These are phyloP conservation scores for Cotesia congregata DNA, from an alignment of 2,888 invertebrate genomes.

Conservation along the genomic window DNA sequence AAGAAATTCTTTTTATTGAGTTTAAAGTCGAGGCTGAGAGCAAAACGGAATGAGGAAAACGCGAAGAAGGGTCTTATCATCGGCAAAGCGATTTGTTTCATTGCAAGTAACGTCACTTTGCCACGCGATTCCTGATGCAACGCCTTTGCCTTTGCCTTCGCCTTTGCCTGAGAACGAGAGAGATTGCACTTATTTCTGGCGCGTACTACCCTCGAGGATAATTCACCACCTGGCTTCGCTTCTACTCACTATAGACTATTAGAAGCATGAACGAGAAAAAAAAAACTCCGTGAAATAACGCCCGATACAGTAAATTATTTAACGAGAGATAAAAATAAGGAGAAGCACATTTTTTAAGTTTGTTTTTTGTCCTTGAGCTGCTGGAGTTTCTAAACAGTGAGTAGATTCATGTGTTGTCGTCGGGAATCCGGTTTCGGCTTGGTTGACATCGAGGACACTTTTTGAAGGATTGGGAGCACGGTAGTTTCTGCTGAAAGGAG, in stretches of 20 bases:
- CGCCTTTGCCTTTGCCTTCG: slow-evolving; percentile 38
- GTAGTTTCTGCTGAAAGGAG: slow-evolving; percentile 58
- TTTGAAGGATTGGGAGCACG: slow-evolving; percentile 29
- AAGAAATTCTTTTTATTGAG: slow-evolving; percentile 10
- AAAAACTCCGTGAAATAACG: not conserved
- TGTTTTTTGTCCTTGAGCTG: not conserved
- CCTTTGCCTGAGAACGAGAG: slow-evolving; percentile 4
- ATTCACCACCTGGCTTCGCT: slow-evolving; percentile 29
- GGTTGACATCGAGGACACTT: not conserved
- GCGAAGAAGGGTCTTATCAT: slow-evolving; percentile 53
- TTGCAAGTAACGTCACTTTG: slow-evolving; percentile 55
- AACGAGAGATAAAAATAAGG: not conserved
- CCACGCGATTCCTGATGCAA: slow-evolving; percentile 55
- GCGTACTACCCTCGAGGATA: slow-evolving; percentile 27
- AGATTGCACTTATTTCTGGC: slow-evolving; percentile 12
- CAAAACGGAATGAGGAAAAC: slow-evolving; percentile 15
- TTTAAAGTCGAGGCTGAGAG: not conserved
- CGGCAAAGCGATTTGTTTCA: slow-evolving; percentile 57
- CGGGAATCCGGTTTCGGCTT: not conserved
- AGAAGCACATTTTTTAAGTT: not conserved
- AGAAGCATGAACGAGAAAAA: not conserved
- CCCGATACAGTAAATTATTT: not conserved
- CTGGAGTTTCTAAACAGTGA: slow-evolving; percentile 12
- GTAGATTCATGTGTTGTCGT: not conserved
- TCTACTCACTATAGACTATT: not conserved